These are phyloP conservation scores for Baryphthengus martii DNA, from an alignment of 2,113 vertebrate species.

Conservation along the genomic window DNA sequence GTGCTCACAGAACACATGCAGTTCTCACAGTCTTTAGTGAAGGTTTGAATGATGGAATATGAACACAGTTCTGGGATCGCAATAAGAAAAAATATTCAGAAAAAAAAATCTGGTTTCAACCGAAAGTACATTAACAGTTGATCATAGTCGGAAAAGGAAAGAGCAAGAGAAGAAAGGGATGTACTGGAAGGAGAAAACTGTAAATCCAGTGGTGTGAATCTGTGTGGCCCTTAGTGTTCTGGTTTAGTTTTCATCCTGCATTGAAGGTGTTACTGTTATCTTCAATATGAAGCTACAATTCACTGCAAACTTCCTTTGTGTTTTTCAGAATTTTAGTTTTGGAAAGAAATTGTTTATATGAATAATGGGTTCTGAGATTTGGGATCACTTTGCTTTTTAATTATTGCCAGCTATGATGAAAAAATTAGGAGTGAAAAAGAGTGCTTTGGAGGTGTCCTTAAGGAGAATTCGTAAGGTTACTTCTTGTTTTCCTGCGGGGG, in stretches of 20 bases:
- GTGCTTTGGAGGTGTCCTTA: background rate
- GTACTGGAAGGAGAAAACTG: background rate
- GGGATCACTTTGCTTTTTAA: background rate
- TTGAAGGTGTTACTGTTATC: background rate
- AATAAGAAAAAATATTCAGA: background rate
- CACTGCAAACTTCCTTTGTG: background rate
- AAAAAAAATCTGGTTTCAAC: background rate
- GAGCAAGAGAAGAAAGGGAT: background rate
- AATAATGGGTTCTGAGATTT: background rate
- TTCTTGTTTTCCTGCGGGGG: background rate
- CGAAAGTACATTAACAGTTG: background rate
- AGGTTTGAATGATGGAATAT: background rate
- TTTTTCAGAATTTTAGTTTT: background rate
- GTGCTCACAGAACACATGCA: background rate
- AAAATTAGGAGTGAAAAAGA: fast-evolving
- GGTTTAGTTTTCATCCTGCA: background rate
- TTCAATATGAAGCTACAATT: background rate
- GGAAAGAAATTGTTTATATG: background rate
- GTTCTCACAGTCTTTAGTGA: background rate
- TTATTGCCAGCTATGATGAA: background rate
- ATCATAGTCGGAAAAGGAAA: background rate
- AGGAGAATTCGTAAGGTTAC: background rate
- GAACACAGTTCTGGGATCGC: background rate
- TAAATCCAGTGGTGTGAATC: background rate
- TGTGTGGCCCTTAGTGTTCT: background rate